Evolutionary conservation across 1,140 invertebrate species (phyloP), one percentile per base, ranked within the genome.

Genomic region (Ceratosolen solmsi): DNA sequence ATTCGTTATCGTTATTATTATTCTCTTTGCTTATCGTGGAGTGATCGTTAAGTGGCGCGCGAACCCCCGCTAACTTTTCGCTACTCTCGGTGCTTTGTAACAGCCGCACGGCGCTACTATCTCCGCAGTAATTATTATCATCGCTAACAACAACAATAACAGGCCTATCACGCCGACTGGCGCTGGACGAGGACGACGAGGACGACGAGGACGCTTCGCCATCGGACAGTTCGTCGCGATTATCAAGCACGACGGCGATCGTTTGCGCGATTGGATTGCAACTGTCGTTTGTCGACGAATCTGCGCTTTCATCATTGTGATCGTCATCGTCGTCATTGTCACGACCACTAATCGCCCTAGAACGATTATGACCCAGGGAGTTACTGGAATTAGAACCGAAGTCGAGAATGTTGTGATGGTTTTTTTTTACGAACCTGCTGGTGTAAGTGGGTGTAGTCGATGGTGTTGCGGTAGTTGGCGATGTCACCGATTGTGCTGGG

Each of bases 351-450:
- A 88, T 86, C 85, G 84, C 86, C 87, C 87, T 91, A 91, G 87
- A 90, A 90, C 87, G 88, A 87, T 86, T 84, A 88, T 87, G 82
- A 87, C 89, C 87, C 86, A 88, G 87, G 88, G 89, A 85, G 85
- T 91, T 87, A 91, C 78, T 80, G 89, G 88, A 90, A 87, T 90
- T 89, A 88, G 88, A 90, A 88, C 81, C 89, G 86, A 71, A 86
- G 87, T 90, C 84, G 86, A 89, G 87, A 87, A 84, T 86, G 85
- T 84, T 87, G 87, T 89, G 86, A 89, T 87, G 87, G 87, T 89
- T 87, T 87, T 89, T 88, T 87, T 84, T 87, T 91, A 92, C 91
- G 90, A 91, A 92, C 91, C 91, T 92, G 91, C 91, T 92, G 86
- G 90, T 91, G 88, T 91, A 91, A 84, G 90, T 88, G 84, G 89